phyloP scores from a whole-genome alignment of 2,113 vertebrate species.

The Anoplopoma fimbria region DNA sequence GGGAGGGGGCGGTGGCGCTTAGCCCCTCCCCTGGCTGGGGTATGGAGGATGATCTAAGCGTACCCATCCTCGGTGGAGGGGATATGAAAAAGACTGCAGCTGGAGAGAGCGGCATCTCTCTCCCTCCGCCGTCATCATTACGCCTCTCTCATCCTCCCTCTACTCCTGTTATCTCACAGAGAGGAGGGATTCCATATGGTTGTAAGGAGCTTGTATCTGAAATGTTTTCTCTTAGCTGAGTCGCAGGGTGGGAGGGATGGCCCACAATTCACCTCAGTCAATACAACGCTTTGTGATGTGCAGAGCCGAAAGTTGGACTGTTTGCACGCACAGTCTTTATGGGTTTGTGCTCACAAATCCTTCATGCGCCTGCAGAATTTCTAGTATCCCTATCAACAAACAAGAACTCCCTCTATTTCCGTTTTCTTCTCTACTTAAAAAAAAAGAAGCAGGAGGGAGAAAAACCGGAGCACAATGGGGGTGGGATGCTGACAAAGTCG shows the following conservation, averaged over 20 bases:
- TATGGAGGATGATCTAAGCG: conserved; percentile 55
- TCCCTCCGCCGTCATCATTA: conserved; percentile 50
- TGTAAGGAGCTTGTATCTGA: conserved; percentile 42
- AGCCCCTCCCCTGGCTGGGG: neutral
- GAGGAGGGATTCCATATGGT: conserved; percentile 59
- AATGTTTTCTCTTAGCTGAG: conserved; percentile 54
- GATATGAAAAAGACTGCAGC: conserved; percentile 58
- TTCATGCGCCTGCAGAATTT: conserved; percentile 34
- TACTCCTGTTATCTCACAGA: conserved; percentile 60
- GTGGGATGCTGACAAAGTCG: conserved; percentile 67
- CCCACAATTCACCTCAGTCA: conserved; percentile 61
- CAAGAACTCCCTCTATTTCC: conserved; percentile 39
- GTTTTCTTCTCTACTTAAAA: conserved; percentile 14
- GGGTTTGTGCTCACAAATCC: conserved; percentile 56
- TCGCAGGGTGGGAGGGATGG: conserved; percentile 57
- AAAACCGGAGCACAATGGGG: conserved; percentile 44
- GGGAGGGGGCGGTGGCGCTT: neutral
- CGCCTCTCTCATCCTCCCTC: conserved; percentile 60
- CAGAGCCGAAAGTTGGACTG: conserved; percentile 34
- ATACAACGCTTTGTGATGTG: conserved; percentile 42
- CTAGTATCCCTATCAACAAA: conserved; percentile 37
- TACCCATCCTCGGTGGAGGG: conserved; percentile 31
- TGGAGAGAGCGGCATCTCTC: conserved; percentile 53
- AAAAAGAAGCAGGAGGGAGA: conserved; percentile 17
- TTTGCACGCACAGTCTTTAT: conserved; percentile 20